Evolutionary conservation across 2,888 invertebrate genomes (phyloP), one percentile per base, ranked within the genome.

Genomic region (Portevinia maculata): DNA sequence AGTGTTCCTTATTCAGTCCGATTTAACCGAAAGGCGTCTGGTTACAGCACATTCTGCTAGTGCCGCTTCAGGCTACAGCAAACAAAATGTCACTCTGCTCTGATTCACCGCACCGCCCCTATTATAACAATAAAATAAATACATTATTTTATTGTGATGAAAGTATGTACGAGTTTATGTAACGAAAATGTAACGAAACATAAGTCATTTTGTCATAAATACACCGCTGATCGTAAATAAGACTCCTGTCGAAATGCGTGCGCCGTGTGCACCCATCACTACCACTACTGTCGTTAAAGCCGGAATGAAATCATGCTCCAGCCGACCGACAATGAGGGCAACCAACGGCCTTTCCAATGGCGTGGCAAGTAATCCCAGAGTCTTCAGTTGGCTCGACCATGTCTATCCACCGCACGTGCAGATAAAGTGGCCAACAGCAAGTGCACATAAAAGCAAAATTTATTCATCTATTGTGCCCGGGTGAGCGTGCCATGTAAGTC

Each of bases 121-220:
- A 53, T 28, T 52, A 65, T 52, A 41, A 65, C 65, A 65, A 52
- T 65, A 65, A 65, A 65, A 65, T 44, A 64, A 73, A 73, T 64
- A 64, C 32, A 50, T 59, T 67, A 65, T 76, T 76, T 76, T 76
- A 76, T 76, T 76, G 75, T 76, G 69, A 60, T 46, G 69, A 69
- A 69, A 64, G 34, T 59, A 65, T 41, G 55, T 34, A 19, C 32
- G 17, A 28, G 55, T 8, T 28, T 15, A 30, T 8, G 28, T 28
- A 64, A 48, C 34, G 15, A 19, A 50, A 32, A 37, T 64, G 46
- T 59, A 59, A 69, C 75, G 69, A 60, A 55, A 76, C 75, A 76
- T 76, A 76, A 76, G 75, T 76, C 75, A 76, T 76, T 76, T 76
- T 60, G 75, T 69, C 75, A 76, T 76, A 76, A 76, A 69, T 60